phyloP scores from a whole-genome alignment of 2,797 vertebrate genomes.

The Myiotriccus ornatus region DNA sequence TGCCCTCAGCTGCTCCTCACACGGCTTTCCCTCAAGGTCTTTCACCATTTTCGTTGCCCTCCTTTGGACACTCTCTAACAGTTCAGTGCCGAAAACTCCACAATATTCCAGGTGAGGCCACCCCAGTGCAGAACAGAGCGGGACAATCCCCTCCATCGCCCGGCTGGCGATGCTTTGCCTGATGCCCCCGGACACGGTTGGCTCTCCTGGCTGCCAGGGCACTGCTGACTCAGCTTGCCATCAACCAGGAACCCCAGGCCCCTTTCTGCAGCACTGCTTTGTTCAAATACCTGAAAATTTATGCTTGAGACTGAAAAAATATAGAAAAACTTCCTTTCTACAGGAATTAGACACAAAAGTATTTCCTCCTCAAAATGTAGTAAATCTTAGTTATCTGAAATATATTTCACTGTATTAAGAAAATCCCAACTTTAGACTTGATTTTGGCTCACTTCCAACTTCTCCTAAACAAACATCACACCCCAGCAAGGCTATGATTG shows the following conservation, averaged over 20 bases:
- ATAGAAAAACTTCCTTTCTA: neutral
- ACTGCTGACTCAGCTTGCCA: neutral
- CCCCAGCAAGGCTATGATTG: neutral
- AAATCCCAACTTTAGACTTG: neutral
- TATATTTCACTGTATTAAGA: neutral
- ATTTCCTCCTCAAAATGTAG: neutral
- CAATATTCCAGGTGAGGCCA: neutral
- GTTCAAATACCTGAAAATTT: neutral
- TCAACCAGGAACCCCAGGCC: neutral
- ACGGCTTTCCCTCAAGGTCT: neutral
- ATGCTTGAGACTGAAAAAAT: neutral
- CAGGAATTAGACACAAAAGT: neutral
- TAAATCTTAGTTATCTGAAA: neutral
- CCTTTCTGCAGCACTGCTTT: neutral
- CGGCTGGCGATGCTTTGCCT: neutral
- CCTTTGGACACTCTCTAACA: neutral
- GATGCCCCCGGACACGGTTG: neutral
- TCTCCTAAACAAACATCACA: neutral
- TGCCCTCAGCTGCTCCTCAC: neutral
- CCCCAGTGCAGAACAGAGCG: neutral
- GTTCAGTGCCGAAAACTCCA: neutral
- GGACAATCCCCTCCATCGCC: neutral
- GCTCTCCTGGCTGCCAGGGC: neutral
- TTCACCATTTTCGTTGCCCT: neutral
- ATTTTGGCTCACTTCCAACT: neutral